Evolutionary conservation across 2,888 invertebrate genomes (phyloP), one percentile per base, ranked within the genome.

Genomic region (Aporophyla lueneburgensis): DNA sequence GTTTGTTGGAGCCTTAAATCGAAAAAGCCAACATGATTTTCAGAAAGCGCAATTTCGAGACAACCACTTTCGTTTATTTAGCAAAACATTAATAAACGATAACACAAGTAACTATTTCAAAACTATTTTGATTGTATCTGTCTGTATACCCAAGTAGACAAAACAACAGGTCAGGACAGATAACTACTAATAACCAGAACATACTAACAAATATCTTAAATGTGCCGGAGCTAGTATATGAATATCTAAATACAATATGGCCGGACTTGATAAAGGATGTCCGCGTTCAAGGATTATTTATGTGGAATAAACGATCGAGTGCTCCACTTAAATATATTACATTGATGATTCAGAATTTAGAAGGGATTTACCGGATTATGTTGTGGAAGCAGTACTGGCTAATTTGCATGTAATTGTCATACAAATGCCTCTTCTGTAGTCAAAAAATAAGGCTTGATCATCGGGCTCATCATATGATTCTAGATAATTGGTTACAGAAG

Each of bases 201-300:
- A 53, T 51, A 79, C 70, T 46, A 51, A 54, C 33, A 69, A 63
- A 59, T 74, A 73, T 75, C 49, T 59, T 33, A 49, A n/a, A 71
- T 46, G 21, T 59, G 21, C 67, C 80, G 67, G 69, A 81, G 61
- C 56, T 74, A 70, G 58, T 73, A 33, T 43, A 71, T 71, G 72
- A 74, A 82, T 84, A 76, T 58, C 74, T 85, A 70, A 81, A 72
- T 65, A 78, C 67, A 68, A 80, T 76, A 80, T 71, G 71, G 43
- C 86, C 87, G 87, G 88, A 87, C 69, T 24, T 66, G 69, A 43
- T 84, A 68, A 69, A 87, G 88, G 88, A 88, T 88, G 87, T 88
- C 88, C 88, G 88, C 51, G 80, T 84, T 81, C 81, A 77, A 68
- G 77, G 74, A 80, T 80, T 76, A 72, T 75, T 80, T 79, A 80